Evolutionary conservation across 1,140 invertebrate genomes (phyloP), one percentile per base, ranked within the genome.

Genomic region (Watersipora subatra): DNA sequence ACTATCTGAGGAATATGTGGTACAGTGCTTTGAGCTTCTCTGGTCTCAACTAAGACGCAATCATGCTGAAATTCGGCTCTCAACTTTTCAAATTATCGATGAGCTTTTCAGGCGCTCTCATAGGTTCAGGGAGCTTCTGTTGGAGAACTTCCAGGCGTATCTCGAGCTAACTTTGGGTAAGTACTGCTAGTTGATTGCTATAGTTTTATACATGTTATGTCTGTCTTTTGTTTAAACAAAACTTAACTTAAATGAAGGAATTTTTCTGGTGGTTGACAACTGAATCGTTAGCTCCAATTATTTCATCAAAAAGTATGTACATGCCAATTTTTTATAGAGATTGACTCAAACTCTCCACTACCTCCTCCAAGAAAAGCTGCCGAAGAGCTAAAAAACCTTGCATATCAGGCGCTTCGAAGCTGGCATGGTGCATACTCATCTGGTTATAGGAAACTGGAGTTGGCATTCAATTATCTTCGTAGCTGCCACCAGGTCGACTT

Each of bases 61-160:
- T 1, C 85, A 86, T 78, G 74, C 84, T 17, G 83, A 86, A 76
- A 79, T 86, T 30, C 74, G 85, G 28, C 76, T 78, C n/a, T 82
- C 81, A 62, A 72, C 82, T 1, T 81, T 85, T 68, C 78, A 81
- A 57, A 77, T 86, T 28, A 81, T 82, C 57, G 76, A 85, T 69
- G 78, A 83, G 67, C 71, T 86, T 1, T 86, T 86, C 69, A 74
- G 76, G 63, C 72, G 82, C 68, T 86, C 84, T 24, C 81, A 84
- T 75, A 66, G 64, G 24, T 86, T 86, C 67, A 73, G 85, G 64
- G 79, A 83, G 64, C 68, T 82, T 2, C 66, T 86, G 0, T 65
- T 85, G 15, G 72, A 72, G 15, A 73, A 84, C 67, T 79, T 86
- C 57, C 78, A 84, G 27, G 66, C 69, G 2, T 80, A 85, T 66